Base-by-base conservation (phyloP, 2,888 invertebrate genomes). In the Platycheirus albimanus region DNA sequence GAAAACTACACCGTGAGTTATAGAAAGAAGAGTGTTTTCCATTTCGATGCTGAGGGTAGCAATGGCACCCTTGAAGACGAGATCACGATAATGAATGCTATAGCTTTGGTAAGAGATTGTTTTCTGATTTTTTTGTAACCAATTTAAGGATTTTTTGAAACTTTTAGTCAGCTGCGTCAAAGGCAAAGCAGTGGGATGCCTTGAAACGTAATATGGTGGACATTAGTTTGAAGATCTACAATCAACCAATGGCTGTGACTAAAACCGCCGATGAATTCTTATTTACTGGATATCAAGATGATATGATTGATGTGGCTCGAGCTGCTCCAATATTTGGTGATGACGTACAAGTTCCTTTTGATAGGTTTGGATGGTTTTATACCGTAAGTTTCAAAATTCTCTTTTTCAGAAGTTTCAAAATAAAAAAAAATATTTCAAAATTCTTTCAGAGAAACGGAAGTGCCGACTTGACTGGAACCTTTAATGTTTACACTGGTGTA, bases 351-450 rank as follows among this genome's bases (percentile, higher is more conserved):
- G 93, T 93, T 0, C 93, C 93, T 0, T 94, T 94, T 81, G 97
- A 97, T 87, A 93, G 93, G 87, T 97, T 98, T 88, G 98, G 96
- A 10, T 95, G 97, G 94, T 97, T 98, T 90, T 97, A 96, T 86
- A 92, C 91, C 87, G 94, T 94, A 89, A 87, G 86, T 72, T 1
- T 3, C 2, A 7, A 28, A 8, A 20, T 11, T 51, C 1, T 20
- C 3, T 0, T 54, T 7, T 17, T 33, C 0, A 8, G 30, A 24
- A 2, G 0, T 13, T 20, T 19, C 10, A 24, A 24, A 5, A 24
- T 5, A 24, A 4, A 24, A 24, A 24, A n/a, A n/a, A n/a, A 5
- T 24, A 24, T 24, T 43, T 17, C 7, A 30, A 17, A 52, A 17
- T 52, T 20, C 4, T 11, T 43, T 70, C 90, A 96, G 96, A 93